These are phyloP conservation scores for Chydorus sphaericus DNA, from an alignment of 2,888 invertebrate species.

Conservation along the genomic window DNA sequence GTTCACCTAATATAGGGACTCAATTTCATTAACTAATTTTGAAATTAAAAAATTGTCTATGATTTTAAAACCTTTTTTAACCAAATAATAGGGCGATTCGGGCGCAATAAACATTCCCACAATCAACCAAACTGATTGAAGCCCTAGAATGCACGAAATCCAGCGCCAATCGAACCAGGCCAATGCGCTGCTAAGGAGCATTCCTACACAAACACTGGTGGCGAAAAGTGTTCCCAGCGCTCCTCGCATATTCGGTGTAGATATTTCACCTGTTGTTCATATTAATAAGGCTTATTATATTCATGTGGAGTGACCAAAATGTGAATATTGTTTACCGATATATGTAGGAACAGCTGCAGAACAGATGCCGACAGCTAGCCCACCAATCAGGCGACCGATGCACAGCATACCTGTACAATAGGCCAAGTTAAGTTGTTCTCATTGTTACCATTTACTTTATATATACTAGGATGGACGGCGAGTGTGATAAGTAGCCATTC, in stretches of 20 bases:
- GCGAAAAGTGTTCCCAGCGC: slow-evolving; percentile 76
- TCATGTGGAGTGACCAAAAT: too few relatives aligned
- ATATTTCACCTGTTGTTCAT: slow-evolving; percentile 56
- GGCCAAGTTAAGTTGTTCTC: not conserved
- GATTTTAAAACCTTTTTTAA: slow-evolving; percentile 35
- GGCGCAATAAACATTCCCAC: slow-evolving; percentile 66
- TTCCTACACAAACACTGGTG: slow-evolving; percentile 67
- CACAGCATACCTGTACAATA: slow-evolving; percentile 28
- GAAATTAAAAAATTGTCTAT: not conserved
- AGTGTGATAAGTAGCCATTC: slow-evolving; percentile 43
- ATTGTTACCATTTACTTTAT: not conserved
- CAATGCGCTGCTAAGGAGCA: slow-evolving; percentile 56
- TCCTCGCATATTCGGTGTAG: slow-evolving; percentile 68
- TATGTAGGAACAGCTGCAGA: slow-evolving; percentile 73
- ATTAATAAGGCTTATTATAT: too few relatives aligned
- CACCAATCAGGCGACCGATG: slow-evolving; percentile 45
- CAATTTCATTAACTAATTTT: too few relatives aligned
- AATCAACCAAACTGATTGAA: slow-evolving; percentile 52
- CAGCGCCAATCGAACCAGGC: slow-evolving; percentile 45
- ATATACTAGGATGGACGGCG: slow-evolving; percentile 27
- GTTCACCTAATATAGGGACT: too few relatives aligned
- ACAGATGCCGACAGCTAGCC: slow-evolving; percentile 61
- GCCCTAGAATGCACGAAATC: slow-evolving; percentile 48
- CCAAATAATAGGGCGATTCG: slow-evolving; percentile 62
- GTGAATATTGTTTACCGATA: slow-evolving; percentile 31